Evolutionary conservation across 2,888 invertebrate genomes (phyloP).

Genomic region (Hirtodrosophila confusa): DNA sequence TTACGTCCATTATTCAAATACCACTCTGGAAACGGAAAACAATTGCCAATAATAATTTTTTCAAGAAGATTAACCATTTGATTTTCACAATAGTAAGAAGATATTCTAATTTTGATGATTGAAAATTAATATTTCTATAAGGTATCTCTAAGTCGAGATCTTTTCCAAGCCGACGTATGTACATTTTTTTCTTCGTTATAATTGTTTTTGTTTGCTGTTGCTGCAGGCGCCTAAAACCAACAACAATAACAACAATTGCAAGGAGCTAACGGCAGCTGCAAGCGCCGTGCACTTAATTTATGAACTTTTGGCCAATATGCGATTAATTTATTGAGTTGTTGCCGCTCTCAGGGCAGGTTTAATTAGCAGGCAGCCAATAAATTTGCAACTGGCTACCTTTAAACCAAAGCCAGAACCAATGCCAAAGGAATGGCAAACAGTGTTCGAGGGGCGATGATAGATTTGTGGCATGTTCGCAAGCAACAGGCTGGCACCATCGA

Average conservation of each 20-base stretch:
- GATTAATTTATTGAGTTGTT: constrained; percentile 50
- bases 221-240: constrained; percentile 19
- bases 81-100: too few relatives aligned
- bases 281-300: constrained; percentile 40
- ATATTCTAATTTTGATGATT: too few relatives aligned
- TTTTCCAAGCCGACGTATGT: not conserved
- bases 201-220: constrained; percentile 34
- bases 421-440: constrained; percentile 1
- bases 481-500: constrained; percentile 9
- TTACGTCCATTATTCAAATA: too few relatives aligned
- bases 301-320: constrained; percentile 42
- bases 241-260: constrained; percentile 24
- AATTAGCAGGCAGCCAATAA: constrained; percentile 46
- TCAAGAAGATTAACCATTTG: too few relatives aligned
- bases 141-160: not conserved
- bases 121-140: not conserved
- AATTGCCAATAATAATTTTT: too few relatives aligned
- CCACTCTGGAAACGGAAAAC: too few relatives aligned
- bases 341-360: constrained; percentile 17
- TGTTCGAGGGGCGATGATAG: constrained; percentile 11
- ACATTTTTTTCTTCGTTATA: constrained; percentile 27
- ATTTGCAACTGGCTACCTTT: constrained; percentile 20
- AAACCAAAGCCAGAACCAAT: not conserved
- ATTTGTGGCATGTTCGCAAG: constrained; percentile 32
- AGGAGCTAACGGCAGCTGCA: constrained; percentile 13